phyloP scores from a whole-genome alignment of 1,140 invertebrate species.

The Chelonus insularis region DNA sequence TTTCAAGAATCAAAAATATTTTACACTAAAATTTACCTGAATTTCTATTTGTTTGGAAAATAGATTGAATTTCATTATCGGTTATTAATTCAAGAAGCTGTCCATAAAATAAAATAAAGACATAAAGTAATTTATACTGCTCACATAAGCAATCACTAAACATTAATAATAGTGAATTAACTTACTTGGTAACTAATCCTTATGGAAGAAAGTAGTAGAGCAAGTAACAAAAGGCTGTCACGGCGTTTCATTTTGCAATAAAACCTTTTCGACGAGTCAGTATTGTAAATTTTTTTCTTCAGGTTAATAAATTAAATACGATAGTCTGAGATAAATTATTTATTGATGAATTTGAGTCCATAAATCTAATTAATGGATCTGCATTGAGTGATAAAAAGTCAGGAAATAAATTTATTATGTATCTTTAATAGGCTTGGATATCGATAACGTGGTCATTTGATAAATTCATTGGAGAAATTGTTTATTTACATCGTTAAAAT shows the following conservation, averaged over 20 bases:
- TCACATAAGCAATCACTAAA: not conserved
- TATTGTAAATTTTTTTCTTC: not conserved
- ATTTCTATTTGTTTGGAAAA: constrained; percentile 20
- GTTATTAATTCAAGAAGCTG: constrained; percentile 17
- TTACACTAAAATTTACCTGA: constrained; percentile 11
- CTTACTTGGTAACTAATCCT: constrained; percentile 13
- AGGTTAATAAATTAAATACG: too few relatives aligned
- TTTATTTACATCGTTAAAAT: too few relatives aligned
- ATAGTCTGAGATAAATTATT: not conserved
- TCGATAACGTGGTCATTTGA: too few relatives aligned
- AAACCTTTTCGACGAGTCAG: not conserved
- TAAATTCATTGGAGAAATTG: too few relatives aligned
- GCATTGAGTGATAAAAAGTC: not conserved
- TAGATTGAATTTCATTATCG: constrained; percentile 17
- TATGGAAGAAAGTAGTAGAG: not conserved
- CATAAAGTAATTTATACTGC: not conserved
- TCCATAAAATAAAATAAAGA: constrained; percentile 1
- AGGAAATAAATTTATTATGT: too few relatives aligned
- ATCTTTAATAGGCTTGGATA: too few relatives aligned
- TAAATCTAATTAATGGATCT: not conserved
- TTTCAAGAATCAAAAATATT: too few relatives aligned
- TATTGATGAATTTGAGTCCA: not conserved
- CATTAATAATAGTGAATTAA: not conserved
- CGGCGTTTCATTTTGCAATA: constrained; percentile 17
- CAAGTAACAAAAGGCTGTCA: not conserved